Evolutionary conservation across 2,113 vertebrate genomes (phyloP).

Genomic region (Vicugna pacos): DNA sequence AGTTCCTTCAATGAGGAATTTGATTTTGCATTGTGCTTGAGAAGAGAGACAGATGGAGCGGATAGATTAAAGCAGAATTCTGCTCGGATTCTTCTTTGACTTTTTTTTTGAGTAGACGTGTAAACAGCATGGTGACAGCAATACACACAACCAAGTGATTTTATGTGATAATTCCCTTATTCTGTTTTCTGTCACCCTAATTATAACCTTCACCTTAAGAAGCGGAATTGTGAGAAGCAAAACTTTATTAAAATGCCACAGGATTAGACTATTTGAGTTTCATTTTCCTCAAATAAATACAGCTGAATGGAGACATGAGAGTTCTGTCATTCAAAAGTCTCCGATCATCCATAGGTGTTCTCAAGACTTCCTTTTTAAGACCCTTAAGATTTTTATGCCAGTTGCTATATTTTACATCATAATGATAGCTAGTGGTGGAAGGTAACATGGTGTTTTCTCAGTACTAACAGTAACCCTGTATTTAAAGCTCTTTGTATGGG

Average conservation of each 20-base stretch:
- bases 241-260: background rate
- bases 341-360: background rate
- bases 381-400: background rate
- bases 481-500: background rate
- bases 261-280: background rate
- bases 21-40: background rate
- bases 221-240: background rate
- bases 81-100: background rate
- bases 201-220: background rate
- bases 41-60: background rate
- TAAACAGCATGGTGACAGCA: background rate
- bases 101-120: background rate
- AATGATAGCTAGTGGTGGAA: background rate
- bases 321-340: background rate
- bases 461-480: background rate
- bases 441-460: background rate
- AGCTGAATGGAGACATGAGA: background rate
- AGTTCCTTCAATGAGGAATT: background rate
- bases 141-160: background rate
- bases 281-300: background rate
- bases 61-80: background rate
- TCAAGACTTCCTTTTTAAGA: background rate
- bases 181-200: background rate
- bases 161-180: background rate
- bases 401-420: background rate